Conservation (phyloP, 2,888 invertebrate genomes). For the Ormyrus thymus region DNA sequence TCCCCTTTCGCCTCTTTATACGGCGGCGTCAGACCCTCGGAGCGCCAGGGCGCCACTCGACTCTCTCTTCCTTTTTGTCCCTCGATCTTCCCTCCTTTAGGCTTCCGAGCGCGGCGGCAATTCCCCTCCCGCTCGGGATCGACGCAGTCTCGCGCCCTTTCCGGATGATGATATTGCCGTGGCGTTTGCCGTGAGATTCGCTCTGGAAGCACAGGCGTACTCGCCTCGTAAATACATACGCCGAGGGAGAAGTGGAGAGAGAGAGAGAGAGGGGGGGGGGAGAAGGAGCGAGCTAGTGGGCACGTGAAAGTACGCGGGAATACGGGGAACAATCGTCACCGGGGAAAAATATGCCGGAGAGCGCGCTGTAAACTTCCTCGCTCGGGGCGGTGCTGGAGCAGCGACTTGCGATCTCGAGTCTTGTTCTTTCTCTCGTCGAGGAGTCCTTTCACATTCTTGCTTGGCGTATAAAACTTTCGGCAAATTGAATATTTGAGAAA, state of each 20-base stretch:
- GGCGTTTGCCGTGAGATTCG: constrained; percentile 13
- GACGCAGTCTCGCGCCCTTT: constrained; percentile 31
- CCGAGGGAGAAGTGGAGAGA: neutral
- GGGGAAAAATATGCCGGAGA: neutral
- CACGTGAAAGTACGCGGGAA: neutral
- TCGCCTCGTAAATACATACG: constrained; percentile 39
- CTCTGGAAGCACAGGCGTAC: constrained; percentile 15
- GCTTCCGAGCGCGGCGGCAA: neutral
- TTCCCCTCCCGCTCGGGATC: neutral
- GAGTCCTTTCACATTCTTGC: no score
- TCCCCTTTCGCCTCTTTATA: neutral
- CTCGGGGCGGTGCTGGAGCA: no score
- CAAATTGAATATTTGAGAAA: no score
- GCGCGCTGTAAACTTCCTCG: neutral
- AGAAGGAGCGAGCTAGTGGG: neutral
- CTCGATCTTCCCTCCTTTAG: constrained; percentile 34
- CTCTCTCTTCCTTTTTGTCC: neutral
- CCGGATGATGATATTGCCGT: constrained; percentile 47
- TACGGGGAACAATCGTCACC: no score
- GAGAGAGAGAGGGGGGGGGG: neutral
- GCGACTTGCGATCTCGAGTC: no score
- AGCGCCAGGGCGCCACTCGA: neutral
- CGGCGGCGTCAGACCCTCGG: constrained; percentile 6
- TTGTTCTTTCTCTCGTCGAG: no score
- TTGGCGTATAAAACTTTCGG: no score